These are phyloP conservation scores for Notoglanidium macrostoma DNA, from an alignment of 2,797 vertebrate species.

Conservation along the genomic window DNA sequence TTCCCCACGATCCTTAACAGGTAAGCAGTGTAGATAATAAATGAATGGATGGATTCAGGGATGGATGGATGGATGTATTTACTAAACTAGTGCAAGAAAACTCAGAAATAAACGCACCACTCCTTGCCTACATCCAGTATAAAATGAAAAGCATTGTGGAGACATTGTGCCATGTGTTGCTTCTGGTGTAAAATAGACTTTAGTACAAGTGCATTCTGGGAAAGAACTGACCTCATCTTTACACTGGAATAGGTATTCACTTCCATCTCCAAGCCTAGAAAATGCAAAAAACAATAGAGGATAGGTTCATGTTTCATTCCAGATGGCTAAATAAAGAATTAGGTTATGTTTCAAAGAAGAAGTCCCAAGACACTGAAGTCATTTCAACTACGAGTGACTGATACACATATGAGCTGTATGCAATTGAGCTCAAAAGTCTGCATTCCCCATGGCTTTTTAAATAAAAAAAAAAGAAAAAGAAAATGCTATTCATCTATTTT, in stretches of 20 bases:
- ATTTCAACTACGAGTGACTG: not conserved
- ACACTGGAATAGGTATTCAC: slow-evolving; percentile 96
- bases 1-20: too few relatives aligned
- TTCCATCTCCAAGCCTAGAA: slow-evolving; percentile 86
- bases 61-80: too few relatives aligned
- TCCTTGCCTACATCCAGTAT: not conserved
- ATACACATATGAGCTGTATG: not conserved
- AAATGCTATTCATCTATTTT: not conserved
- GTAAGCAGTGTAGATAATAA: too few relatives aligned
- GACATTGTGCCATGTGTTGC: not conserved
- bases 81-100: not conserved
- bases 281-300: slow-evolving; percentile 28
- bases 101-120: not conserved
- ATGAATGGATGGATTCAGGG: too few relatives aligned
- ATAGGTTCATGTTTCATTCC: slow-evolving; percentile 1
- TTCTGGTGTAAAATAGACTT: not conserved
- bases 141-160: not conserved
- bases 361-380: not conserved
- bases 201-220: not conserved
- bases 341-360: slow-evolving; percentile 9
- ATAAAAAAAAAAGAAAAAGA: not conserved
- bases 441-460: not conserved
- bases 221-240: slow-evolving; percentile 89
- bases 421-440: not conserved
- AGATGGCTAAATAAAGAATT: slow-evolving; percentile 19